Evolutionary conservation across 1,140 invertebrate genomes (phyloP).

Genomic region (Ephestia elutella): DNA sequence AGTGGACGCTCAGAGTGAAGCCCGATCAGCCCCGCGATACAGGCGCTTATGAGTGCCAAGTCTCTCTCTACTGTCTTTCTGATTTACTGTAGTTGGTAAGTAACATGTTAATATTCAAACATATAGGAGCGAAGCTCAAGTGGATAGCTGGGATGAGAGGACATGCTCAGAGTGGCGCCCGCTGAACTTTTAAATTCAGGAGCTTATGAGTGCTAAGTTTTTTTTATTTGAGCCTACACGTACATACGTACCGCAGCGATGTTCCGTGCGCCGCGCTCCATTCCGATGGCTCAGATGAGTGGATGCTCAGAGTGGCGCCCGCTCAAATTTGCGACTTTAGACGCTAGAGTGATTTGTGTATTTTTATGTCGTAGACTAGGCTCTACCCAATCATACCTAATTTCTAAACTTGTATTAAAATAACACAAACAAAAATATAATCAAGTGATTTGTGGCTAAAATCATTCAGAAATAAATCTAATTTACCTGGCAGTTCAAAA

Average conservation of each 20-base stretch:
- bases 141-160: conserved; percentile 90
- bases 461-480: too few relatives aligned
- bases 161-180: conserved; percentile 85
- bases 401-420: too few relatives aligned
- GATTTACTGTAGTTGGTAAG: conserved; percentile 88
- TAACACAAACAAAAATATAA: too few relatives aligned
- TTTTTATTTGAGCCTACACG: conserved; percentile 63
- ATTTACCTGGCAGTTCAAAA: too few relatives aligned
- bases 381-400: too few relatives aligned
- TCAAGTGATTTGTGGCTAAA: too few relatives aligned
- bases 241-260: conserved; percentile 84
- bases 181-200: conserved; percentile 84
- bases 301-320: conserved; percentile 88
- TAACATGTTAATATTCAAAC: conserved; percentile 81
- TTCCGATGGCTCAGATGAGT: conserved; percentile 89
- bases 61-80: conserved; percentile 86
- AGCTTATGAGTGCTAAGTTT: conserved; percentile 90
- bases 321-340: conserved; percentile 84
- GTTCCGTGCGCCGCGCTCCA: conserved; percentile 86
- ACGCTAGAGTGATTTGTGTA: too few relatives aligned
- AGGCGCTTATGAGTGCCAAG: conserved; percentile 89
- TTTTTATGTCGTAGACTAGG: too few relatives aligned
- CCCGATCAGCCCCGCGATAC: conserved; percentile 84
- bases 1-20: conserved; percentile 69
- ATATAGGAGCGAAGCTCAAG: conserved; percentile 84